Evolutionary conservation across 2,888 invertebrate genomes (phyloP).

Genomic region (Brachyptera putata): DNA sequence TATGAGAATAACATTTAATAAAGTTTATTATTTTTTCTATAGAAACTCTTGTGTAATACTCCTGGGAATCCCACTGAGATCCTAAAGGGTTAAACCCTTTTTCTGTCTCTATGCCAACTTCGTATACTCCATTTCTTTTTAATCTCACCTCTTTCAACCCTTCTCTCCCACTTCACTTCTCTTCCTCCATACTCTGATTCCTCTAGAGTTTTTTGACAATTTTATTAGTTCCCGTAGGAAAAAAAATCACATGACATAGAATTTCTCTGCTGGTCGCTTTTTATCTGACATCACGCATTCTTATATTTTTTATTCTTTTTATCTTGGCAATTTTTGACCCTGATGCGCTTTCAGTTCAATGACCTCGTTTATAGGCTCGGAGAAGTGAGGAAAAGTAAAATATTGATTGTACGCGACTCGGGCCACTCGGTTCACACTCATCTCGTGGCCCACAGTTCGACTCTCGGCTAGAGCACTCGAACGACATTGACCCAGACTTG

Average conservation of each 20-base stretch:
- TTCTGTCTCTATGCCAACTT: constrained; percentile 14
- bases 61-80: neutral
- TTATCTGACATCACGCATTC: neutral
- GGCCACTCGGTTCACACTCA: neutral
- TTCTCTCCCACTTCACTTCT: neutral
- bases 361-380: neutral
- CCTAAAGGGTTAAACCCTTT: constrained; percentile 1
- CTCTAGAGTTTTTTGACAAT: constrained; percentile 19
- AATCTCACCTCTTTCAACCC: constrained; percentile 15
- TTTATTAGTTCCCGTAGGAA: constrained; percentile 12
- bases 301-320: neutral
- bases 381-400: neutral
- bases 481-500: neutral
- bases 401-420: neutral
- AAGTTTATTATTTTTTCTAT: neutral
- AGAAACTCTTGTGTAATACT: neutral
- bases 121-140: constrained; percentile 4
- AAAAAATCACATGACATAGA: neutral
- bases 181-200: neutral
- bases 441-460: neutral
- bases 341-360: neutral
- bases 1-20: too few species aligned
- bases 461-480: neutral
- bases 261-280: neutral
- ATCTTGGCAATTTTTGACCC: neutral